phyloP scores from a whole-genome alignment of 2,797 vertebrate genomes.

The Phataginus tetradactyla region DNA sequence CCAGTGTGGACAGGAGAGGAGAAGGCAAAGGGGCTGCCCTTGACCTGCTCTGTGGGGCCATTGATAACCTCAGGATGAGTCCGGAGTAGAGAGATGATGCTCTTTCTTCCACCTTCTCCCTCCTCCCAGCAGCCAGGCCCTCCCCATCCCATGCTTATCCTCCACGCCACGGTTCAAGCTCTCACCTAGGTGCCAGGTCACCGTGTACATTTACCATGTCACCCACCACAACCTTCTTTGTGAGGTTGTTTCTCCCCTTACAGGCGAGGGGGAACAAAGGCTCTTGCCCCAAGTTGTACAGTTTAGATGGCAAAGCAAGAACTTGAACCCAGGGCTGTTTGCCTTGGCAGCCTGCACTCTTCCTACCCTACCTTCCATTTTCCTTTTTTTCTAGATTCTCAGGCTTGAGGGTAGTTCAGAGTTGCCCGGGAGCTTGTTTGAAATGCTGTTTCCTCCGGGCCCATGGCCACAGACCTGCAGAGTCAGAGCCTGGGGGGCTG shows the following conservation, averaged over 20 bases:
- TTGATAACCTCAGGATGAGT: neutral
- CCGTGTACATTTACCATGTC: neutral
- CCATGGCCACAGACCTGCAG: neutral
- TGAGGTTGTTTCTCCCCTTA: neutral
- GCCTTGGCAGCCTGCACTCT: neutral
- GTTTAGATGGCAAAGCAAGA: neutral
- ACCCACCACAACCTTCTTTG: neutral
- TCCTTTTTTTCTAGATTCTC: neutral
- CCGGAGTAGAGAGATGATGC: neutral
- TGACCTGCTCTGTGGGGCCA: neutral
- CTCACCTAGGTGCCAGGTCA: fast-evolving
- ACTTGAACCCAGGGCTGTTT: neutral
- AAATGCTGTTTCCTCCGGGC: too few relatives aligned
- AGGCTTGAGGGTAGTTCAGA: neutral
- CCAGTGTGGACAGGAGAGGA: neutral
- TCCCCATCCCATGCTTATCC: fast-evolving
- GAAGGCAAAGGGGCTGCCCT: neutral
- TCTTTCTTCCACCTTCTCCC: neutral
- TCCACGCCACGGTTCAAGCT: fast-evolving
- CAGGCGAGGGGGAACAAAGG: neutral
- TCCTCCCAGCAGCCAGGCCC: neutral
- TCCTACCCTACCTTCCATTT: neutral
- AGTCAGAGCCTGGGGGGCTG: neutral
- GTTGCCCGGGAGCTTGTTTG: neutral
- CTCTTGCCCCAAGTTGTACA: neutral